These are phyloP conservation scores for Contarinia nasturtii DNA, from an alignment of 1,140 invertebrate genomes.

Conservation along the genomic window DNA sequence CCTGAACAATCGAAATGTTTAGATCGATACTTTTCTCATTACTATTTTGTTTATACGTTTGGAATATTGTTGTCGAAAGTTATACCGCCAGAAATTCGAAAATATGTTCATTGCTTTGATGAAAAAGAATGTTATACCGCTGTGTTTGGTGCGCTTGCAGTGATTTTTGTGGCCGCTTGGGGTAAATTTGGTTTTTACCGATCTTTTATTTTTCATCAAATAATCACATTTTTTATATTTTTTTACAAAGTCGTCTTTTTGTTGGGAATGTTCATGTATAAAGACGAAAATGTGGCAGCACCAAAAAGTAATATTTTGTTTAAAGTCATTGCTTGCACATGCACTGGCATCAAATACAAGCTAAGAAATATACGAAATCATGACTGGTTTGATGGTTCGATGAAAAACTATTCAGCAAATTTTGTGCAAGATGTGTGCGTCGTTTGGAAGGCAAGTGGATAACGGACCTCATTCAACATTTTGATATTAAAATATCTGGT, in stretches of 20 bases:
- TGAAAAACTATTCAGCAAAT: conserved; percentile 13
- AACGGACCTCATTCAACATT: too few relatives aligned
- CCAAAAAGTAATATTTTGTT: conserved; percentile 15
- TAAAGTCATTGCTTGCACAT: conserved; percentile 19
- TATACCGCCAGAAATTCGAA: conserved; percentile 16
- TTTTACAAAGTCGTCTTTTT: conserved; percentile 14
- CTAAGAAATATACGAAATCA: conserved; percentile 5
- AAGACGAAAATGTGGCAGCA: conserved; percentile 11
- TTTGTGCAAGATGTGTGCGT: conserved; percentile 17
- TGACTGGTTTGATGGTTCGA: conserved; percentile 17
- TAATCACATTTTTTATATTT: background rate
- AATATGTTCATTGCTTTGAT: conserved; percentile 15
- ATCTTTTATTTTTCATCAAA: background rate
- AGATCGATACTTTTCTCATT: conserved; percentile 19
- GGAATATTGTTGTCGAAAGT: conserved; percentile 22
- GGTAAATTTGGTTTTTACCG: conserved; percentile 12
- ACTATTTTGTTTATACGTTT: conserved; percentile 22
- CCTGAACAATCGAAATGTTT: conserved; percentile 16
- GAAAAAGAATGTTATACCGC: conserved; percentile 19
- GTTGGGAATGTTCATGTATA: conserved; percentile 17
- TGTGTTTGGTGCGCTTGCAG: conserved; percentile 16
- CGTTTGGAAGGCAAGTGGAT: too few relatives aligned
- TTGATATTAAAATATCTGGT: too few relatives aligned
- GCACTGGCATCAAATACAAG: conserved; percentile 10
- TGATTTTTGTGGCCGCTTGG: conserved; percentile 17